Percentiles rank a stretch among this genome's conserved stretches.
Conservation (phyloP, 2,888 invertebrate species). For the Tenthredo notha region DNA sequence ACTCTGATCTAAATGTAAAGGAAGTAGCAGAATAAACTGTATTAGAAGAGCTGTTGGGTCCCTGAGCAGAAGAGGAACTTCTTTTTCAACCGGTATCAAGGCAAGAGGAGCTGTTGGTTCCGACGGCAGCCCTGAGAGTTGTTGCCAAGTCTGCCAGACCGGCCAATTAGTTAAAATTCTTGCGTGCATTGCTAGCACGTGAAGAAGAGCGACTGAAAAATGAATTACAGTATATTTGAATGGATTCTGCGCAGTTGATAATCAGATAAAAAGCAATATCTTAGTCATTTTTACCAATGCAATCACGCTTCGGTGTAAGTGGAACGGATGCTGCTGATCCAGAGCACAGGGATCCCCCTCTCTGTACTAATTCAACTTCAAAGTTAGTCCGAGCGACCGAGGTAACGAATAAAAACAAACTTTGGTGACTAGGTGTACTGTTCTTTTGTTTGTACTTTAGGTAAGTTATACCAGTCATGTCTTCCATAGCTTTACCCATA, state of each 20-base stretch:
- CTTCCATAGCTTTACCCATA: constrained; percentile 96
- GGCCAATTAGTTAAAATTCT: constrained; percentile 85
- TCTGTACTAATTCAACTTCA: constrained; percentile 94
- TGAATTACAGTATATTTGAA: not conserved
- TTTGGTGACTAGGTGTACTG: constrained; percentile 84
- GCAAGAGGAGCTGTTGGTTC: constrained; percentile 72
- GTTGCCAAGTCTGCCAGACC: constrained; percentile 82
- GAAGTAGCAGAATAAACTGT: constrained; percentile 92
- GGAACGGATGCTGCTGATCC: constrained; percentile 79
- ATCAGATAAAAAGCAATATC: not conserved
- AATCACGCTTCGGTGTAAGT: constrained; percentile 88
- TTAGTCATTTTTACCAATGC: constrained; percentile 82
- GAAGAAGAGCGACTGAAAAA: constrained; percentile 89
- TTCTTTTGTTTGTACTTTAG: constrained; percentile 88
- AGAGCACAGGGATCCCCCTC: constrained; percentile 88
- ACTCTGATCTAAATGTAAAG: constrained; percentile 93
- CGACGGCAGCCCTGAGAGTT: constrained; percentile 79
- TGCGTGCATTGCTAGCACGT: constrained; percentile 93
- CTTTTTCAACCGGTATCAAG: constrained; percentile 78
- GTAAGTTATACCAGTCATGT: constrained; percentile 93
- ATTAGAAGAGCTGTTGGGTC: constrained; percentile 93
- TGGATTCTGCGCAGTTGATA: not conserved
- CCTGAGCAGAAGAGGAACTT: constrained; percentile 91
- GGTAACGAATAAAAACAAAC: constrained; percentile 92
- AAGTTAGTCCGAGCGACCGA: constrained; percentile 95